Base-by-base conservation (phyloP, 64 coral and sea anemone species). In the Stichodactyla helianthus region DNA sequence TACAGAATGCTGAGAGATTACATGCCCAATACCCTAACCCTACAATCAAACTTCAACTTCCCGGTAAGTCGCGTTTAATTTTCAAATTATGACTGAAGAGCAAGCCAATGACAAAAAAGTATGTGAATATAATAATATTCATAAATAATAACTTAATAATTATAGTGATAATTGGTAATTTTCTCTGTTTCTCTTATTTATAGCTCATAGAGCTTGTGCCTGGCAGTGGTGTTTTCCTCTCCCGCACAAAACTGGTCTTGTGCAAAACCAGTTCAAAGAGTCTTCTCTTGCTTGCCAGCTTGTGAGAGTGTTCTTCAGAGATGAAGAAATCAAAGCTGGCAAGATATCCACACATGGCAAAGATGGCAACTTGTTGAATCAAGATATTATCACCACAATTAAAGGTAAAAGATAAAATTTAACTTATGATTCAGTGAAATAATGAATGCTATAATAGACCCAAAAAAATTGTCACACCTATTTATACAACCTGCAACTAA, bases 271-370 rank as follows among this genome's bases (percentile, higher is more conserved):
- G 68, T n/a, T 19, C 68, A n/a, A 74, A 74, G 68, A 74, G 68
- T 74, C 68, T 74, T 74, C 68, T 74, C 68, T 74, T 74, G 68
- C 68, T 74, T 74, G 68, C 68, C 68, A 74, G 68, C 68, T 74
- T 74, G 17, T 74, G 68, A 74, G 68, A 27, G 68, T 74, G 18
- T 74, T 74, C 68, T 74, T 74, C 25, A 74, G 5, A 74, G 68
- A 74, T 74, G 25, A 74, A 74, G 68, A 74, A 19, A 19, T 20
- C 68, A 74, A n/a, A n/a, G 68, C 68, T 74, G 68, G 68, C 68
- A 74, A 74, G 68, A 74, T 74, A 19, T 74, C 68, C 6, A 74
- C 68, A 74, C 17, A 27, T 74, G 68, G 68, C 7, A 74, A 74
- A 74, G 68, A 74, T 7, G 68, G 68, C 68, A 19, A 74, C 25